phyloP scores from a whole-genome alignment of 2,888 invertebrate species.

The Machimus rusticus region DNA sequence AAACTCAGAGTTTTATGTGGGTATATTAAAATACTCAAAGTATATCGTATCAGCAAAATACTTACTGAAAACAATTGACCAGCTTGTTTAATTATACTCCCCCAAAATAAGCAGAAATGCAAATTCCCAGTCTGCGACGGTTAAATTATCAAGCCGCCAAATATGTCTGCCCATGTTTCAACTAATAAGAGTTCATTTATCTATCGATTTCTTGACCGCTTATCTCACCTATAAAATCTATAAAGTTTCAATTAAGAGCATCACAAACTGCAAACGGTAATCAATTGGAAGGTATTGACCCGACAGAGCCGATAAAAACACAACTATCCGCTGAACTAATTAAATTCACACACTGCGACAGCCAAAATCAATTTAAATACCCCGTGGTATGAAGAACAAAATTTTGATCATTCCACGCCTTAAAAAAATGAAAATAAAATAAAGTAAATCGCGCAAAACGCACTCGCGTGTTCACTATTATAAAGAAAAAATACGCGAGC shows the following conservation, averaged over 20 bases:
- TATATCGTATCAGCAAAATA: neutral
- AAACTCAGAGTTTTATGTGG: too few species aligned
- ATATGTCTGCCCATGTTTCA: neutral
- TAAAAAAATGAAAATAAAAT: neutral
- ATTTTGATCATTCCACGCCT: neutral
- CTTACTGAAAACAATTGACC: too few species aligned
- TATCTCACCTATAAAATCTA: neutral
- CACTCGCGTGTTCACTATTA: neutral
- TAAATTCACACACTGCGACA: neutral
- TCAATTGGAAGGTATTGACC: neutral
- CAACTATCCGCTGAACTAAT: neutral
- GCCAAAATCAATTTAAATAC: neutral
- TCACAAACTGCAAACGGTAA: neutral
- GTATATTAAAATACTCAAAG: too few species aligned
- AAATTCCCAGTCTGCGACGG: neutral
- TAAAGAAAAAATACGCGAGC: neutral
- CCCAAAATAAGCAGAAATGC: neutral
- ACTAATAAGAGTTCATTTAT: neutral
- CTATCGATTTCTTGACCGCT: neutral
- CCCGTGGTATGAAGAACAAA: neutral
- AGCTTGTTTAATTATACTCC: neutral
- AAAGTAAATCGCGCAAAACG: neutral
- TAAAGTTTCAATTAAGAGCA: neutral
- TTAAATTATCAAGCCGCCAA: neutral
- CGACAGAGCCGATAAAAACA: neutral